A percentile compares a stretch with the other conserved stretches of the same genome.
Evolutionary conservation across 2,113 vertebrate genomes (phyloP).

Genomic region (Tetrax tetrax): DNA sequence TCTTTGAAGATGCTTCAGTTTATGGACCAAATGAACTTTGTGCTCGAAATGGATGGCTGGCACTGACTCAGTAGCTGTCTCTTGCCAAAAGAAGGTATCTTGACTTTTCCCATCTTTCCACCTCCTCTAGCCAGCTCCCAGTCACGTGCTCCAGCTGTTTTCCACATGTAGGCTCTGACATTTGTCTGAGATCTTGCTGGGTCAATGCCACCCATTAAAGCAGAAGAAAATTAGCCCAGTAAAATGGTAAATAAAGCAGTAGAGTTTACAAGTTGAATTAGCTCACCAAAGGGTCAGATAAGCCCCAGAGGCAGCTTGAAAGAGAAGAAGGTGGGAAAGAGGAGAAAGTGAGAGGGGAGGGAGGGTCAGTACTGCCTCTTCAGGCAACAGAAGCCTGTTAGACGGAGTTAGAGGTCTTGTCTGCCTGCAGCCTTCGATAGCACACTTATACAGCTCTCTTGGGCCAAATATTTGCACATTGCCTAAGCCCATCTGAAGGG

Average conservation of each 20-base stretch:
- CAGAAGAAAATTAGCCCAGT: not conserved
- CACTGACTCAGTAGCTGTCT: not conserved
- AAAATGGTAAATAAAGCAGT: not conserved
- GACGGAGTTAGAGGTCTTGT: not conserved
- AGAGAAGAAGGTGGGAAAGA: not conserved
- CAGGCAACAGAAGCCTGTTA: not conserved
- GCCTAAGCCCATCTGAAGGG: not conserved
- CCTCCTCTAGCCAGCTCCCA: not conserved
- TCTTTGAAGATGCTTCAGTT: not conserved
- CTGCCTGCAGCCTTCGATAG: accelerated
- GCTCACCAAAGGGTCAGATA: not conserved
- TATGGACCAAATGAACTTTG: not conserved
- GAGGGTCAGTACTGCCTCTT: not conserved
- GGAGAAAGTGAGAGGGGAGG: not conserved
- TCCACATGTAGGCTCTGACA: not conserved
- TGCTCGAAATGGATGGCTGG: not conserved
- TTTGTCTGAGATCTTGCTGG: not conserved
- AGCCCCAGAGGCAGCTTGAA: not conserved
- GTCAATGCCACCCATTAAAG: not conserved
- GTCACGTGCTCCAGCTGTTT: not conserved
- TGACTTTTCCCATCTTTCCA: not conserved
- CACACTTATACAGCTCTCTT: not conserved
- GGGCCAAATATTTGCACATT: not conserved
- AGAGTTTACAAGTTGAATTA: not conserved
- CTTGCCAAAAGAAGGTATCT: not conserved